phyloP scores from a whole-genome alignment of 1,140 invertebrate genomes.

The Caenorhabditis elegans region WBcel235 BX284604.4:7894501-7895000 shows the following conservation, averaged over 20 bases:
- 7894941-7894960: too few species aligned
- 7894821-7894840: constrained; percentile 98
- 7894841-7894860: constrained; percentile 88
- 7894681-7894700: too few species aligned
- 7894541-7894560: constrained; percentile 86
- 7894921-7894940: too few species aligned
- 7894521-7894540: neutral
- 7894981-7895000: too few species aligned
- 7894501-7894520: constrained; percentile 62
- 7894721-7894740: too few species aligned
- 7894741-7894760: neutral
- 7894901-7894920: neutral
- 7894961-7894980: too few species aligned
- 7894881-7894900: neutral
- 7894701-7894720: too few species aligned
- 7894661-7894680: constrained; percentile 71
- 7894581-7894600: constrained; percentile 85
- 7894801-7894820: constrained; percentile 89
- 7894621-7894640: constrained; percentile 76
- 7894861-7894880: constrained; percentile 74
- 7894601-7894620: constrained; percentile 90
- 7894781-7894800: constrained; percentile 81
- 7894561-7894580: constrained; percentile 79
- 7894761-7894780: constrained; percentile 70
- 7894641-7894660: constrained; percentile 84